phyloP scores from a whole-genome alignment of 1,140 invertebrate genomes.

The Colletes gigas region DNA sequence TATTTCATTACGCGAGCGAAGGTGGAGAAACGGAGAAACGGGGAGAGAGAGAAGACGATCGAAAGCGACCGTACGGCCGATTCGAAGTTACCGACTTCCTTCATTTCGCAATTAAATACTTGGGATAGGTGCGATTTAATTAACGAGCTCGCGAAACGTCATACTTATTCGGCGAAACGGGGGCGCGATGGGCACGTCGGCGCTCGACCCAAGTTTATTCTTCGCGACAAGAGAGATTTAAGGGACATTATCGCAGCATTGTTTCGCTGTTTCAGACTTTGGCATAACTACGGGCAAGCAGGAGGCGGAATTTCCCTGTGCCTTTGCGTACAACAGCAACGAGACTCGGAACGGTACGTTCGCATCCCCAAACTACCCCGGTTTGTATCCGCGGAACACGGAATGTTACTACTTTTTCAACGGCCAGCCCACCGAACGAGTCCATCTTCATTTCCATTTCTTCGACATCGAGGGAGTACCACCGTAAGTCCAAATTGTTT shows the following conservation, averaged over 20 bases:
- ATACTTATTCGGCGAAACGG: conserved; percentile 22
- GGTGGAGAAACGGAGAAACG: not conserved
- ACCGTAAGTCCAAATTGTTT: conserved; percentile 85
- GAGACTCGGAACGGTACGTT: conserved; percentile 90
- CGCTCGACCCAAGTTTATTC: conserved; percentile 14
- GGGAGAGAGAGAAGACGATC: not conserved
- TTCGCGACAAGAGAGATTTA: not conserved
- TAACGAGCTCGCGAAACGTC: conserved; percentile 27
- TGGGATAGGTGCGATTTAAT: conserved; percentile 34
- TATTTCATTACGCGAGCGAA: conserved; percentile 29
- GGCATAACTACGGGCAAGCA: conserved; percentile 90
- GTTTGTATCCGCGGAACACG: conserved; percentile 94
- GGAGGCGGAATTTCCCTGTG: conserved; percentile 88
- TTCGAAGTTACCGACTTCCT: conserved; percentile 39
- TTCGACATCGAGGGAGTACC: conserved; percentile 95
- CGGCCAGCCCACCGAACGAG: conserved; percentile 89
- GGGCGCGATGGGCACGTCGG: too few species aligned
- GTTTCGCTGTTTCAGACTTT: conserved; percentile 83
- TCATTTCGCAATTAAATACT: conserved; percentile 36
- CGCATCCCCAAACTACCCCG: conserved; percentile 95
- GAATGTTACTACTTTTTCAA: conserved; percentile 98
- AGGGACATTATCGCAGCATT: conserved; percentile 10
- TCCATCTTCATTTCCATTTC: conserved; percentile 93
- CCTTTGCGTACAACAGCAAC: conserved; percentile 91
- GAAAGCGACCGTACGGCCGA: conserved; percentile 24